Percentiles rank a stretch among this genome's conserved stretches.
phyloP scores from a whole-genome alignment of 1,140 invertebrate species.

The Luehdorfia chinensis region DNA sequence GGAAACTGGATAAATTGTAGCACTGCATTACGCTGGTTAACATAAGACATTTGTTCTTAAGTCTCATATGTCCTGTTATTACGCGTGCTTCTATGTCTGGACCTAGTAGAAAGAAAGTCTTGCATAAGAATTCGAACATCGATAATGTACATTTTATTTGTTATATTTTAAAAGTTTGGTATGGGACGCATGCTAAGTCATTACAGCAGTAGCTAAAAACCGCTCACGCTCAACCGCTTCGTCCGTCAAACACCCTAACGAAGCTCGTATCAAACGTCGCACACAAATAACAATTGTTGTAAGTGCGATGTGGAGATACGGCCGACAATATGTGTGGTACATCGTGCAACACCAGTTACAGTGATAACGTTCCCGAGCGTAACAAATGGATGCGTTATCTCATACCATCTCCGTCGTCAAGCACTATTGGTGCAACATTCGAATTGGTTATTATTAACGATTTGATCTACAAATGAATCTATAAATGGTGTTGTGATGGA shows the following conservation, averaged over 20 bases:
- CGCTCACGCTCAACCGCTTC: too few relatives aligned
- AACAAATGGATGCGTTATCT: constrained; percentile 2
- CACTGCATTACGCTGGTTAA: too few relatives aligned
- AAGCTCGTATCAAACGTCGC: background rate
- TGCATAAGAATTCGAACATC: too few relatives aligned
- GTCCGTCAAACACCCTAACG: background rate
- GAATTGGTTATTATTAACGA: constrained; percentile 7
- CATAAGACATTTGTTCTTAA: too few relatives aligned
- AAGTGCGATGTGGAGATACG: constrained; percentile 5
- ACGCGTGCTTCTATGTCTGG: too few relatives aligned
- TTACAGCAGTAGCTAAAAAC: too few relatives aligned
- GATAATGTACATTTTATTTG: too few relatives aligned
- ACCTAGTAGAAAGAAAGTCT: too few relatives aligned
- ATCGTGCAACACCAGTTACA: constrained; percentile 1
- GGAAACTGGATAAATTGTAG: too few relatives aligned
- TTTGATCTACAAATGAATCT: constrained; percentile 11
- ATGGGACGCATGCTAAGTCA: too few relatives aligned
- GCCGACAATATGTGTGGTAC: constrained; percentile 10
- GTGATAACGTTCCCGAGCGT: background rate
- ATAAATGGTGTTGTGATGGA: constrained; percentile 9
- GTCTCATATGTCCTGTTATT: too few relatives aligned
- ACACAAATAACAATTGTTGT: constrained; percentile 13
- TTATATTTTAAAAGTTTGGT: too few relatives aligned
- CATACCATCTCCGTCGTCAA: constrained; percentile 2
- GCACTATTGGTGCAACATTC: background rate